These are phyloP conservation scores for Phrynocephalus vlangalii DNA, from an alignment of 2,797 vertebrate species.

Conservation along the genomic window DNA sequence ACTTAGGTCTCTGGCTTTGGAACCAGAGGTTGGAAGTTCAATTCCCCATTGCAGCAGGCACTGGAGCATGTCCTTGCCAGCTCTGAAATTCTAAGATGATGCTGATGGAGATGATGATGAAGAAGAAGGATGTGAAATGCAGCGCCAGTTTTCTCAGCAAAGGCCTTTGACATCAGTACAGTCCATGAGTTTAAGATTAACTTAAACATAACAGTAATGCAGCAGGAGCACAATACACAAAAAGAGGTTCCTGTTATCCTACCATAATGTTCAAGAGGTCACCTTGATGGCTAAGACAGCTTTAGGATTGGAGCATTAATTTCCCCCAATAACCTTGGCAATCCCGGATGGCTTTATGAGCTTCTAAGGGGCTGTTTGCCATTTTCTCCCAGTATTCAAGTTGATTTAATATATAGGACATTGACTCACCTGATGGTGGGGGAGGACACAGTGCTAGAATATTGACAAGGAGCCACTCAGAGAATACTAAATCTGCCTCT, in stretches of 20 bases:
- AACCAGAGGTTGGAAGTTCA: too few species aligned
- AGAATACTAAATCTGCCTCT: background rate
- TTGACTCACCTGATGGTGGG: background rate
- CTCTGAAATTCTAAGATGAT: too few species aligned
- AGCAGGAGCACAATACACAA: too few species aligned
- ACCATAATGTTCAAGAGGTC: background rate
- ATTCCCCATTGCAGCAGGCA: too few species aligned
- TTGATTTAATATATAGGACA: background rate
- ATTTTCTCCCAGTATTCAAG: background rate
- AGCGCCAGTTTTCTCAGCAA: background rate
- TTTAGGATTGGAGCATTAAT: background rate
- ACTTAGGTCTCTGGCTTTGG: too few species aligned
- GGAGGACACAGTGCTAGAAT: too few species aligned
- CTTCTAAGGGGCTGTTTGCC: background rate
- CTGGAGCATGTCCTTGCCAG: too few species aligned
- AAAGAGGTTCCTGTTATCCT: background rate
- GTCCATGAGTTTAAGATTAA: too few species aligned
- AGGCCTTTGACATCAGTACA: too few species aligned
- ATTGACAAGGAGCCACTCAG: background rate
- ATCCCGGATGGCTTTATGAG: background rate
- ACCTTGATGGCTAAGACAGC: background rate
- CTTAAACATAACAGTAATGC: background rate
- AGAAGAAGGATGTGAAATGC: too few species aligned
- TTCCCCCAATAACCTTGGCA: background rate
- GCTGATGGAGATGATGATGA: too few species aligned